Evolutionary conservation across 2,113 vertebrate genomes (phyloP), one percentile per base, ranked within the genome.

Genomic region (Patagioenas fasciata): DNA sequence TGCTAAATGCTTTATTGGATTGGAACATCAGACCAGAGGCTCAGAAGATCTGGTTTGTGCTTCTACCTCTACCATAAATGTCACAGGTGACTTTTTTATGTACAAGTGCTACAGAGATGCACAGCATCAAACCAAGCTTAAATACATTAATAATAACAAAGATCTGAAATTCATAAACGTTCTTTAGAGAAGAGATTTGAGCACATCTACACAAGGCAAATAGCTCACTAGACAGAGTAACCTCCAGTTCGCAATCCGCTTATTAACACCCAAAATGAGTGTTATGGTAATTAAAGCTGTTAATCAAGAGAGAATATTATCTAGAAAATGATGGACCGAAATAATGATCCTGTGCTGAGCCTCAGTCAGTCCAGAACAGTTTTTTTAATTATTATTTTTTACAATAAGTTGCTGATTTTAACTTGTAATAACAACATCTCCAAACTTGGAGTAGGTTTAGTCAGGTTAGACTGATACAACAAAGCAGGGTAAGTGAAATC

Each of bases 401-500:
- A 48, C 11, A 64, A 10, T 64, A 80, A 67, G 21, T 19, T 78
- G 72, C 60, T 29, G 34, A 78, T 94, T 93, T 77, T 67, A 84
- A 54, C 36, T 83, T 53, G 60, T 34, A 81, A 72, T 64, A 83
- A 91, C 93, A 95, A 92, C n/a, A 64, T 40, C 71, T 91, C 32
- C 64, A 78, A 73, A 61, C 48, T 78, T 91, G 67, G 56, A 56
- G 20, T 24, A 44, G 14, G 57, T 90, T 96, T 74, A 84, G 34
- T 84, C 24, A 48, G 38, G 82, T 90, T 60, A 90, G 57, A 69
- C 23, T 72, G 77, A 84, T 57, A 81, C 16, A 93, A 95, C 65
- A 95, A 84, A 95, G 70, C 69, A 84, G 60, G 9, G 80, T 61
- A 91, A 93, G 69, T 87, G 80, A 95, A 97, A 84, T 91, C 69